These are phyloP conservation scores for Smutsia gigantea DNA, from an alignment of 2,797 vertebrate genomes.

Conservation along the genomic window DNA sequence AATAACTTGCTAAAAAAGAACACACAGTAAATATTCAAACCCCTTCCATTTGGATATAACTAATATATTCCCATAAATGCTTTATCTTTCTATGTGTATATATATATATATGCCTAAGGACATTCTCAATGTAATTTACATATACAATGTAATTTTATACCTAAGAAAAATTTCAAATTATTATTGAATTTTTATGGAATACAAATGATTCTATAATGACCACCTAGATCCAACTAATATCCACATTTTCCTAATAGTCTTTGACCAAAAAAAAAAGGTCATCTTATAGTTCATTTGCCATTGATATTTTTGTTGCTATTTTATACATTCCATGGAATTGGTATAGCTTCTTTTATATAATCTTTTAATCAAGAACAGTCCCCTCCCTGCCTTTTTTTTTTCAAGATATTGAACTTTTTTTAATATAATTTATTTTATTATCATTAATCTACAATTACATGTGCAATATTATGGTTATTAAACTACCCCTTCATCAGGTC, in stretches of 20 bases:
- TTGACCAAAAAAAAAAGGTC: not conserved
- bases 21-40: not conserved
- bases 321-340: not conserved
- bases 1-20: not conserved
- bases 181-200: not conserved
- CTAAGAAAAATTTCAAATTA: not conserved
- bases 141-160: not conserved
- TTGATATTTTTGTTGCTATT: not conserved
- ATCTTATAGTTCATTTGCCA: not conserved
- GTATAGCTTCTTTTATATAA: not conserved
- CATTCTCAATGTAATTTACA: not conserved
- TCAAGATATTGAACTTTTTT: not conserved
- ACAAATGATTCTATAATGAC: slow-evolving; percentile 5
- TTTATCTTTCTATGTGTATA: not conserved
- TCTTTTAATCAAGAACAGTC: not conserved
- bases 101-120: not conserved
- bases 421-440: too few species aligned
- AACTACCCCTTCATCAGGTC: too few species aligned
- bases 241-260: not conserved
- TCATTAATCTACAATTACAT: too few species aligned
- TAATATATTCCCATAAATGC: not conserved
- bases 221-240: not conserved
- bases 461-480: too few species aligned
- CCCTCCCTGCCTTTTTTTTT: not conserved
- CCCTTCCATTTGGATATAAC: not conserved